These are phyloP conservation scores for Trissolcus brochymenae DNA, from an alignment of 2,888 invertebrate genomes.

Conservation along the genomic window DNA sequence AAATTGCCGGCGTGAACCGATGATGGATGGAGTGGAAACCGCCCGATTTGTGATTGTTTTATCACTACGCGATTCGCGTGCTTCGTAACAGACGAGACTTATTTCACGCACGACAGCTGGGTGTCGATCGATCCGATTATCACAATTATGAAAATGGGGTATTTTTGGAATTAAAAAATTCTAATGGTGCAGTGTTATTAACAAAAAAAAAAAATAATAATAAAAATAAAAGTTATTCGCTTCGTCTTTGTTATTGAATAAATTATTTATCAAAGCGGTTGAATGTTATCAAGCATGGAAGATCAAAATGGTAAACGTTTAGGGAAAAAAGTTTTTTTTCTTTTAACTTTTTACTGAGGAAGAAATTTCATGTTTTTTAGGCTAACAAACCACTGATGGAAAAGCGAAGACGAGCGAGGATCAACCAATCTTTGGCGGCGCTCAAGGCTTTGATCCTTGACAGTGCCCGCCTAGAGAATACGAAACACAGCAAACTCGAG, in stretches of 20 bases:
- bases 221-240: too few species aligned
- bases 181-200: too few species aligned
- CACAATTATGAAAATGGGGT: too few species aligned
- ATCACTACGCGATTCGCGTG: slow-evolving; percentile 30
- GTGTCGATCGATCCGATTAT: too few species aligned
- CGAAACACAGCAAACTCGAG: slow-evolving; percentile 88
- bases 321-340: background rate
- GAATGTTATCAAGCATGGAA: too few species aligned
- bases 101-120: background rate
- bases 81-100: slow-evolving; percentile 16
- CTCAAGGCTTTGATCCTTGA: slow-evolving; percentile 85
- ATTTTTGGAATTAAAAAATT: too few species aligned
- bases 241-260: too few species aligned
- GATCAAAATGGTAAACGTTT: too few species aligned
- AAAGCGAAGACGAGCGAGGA: slow-evolving; percentile 84
- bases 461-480: slow-evolving; percentile 82
- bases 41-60: slow-evolving; percentile 45
- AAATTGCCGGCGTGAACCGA: slow-evolving; percentile 47
- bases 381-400: slow-evolving; percentile 89
- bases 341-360: slow-evolving; percentile 6
- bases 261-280: too few species aligned
- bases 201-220: too few species aligned
- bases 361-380: slow-evolving; percentile 70
- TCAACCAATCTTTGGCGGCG: slow-evolving; percentile 85
- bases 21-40: slow-evolving; percentile 51